Percentiles rank a stretch among this genome's conserved stretches.
phyloP scores from a whole-genome alignment of 2,797 vertebrate species.

The Glossophaga mutica region DNA sequence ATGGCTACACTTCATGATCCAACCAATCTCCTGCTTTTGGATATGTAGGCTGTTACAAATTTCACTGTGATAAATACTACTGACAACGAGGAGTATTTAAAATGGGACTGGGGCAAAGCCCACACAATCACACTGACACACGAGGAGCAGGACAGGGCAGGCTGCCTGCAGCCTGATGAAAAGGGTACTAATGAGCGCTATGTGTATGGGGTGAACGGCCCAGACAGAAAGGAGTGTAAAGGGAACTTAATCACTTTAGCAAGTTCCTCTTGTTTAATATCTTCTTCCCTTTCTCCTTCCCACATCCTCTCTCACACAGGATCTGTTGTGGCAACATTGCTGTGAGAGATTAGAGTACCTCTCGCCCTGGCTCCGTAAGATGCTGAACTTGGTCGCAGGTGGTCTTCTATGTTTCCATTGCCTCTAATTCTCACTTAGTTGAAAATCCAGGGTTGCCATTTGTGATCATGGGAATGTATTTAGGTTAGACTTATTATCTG shows the following conservation, averaged over 20 bases:
- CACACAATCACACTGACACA: neutral
- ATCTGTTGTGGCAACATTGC: neutral
- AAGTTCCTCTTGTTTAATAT: constrained; percentile 58
- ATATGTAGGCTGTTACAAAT: neutral
- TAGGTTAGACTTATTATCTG: neutral
- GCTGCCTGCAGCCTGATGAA: neutral
- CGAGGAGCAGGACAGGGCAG: neutral
- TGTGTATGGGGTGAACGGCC: neutral
- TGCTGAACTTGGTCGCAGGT: neutral
- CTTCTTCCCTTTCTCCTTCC: constrained; percentile 33
- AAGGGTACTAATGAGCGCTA: neutral
- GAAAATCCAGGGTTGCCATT: neutral
- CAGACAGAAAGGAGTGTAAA: neutral
- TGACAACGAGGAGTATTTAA: neutral
- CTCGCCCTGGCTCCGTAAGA: neutral
- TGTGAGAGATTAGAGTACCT: neutral
- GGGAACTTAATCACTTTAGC: constrained; percentile 52
- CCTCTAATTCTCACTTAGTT: neutral
- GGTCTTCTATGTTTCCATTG: neutral
- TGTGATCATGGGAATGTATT: neutral
- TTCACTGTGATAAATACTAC: neutral
- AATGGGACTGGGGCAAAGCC: neutral
- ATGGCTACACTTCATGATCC: neutral
- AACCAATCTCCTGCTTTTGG: neutral
- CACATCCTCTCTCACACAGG: neutral